phyloP scores from a whole-genome alignment of 2,113 vertebrate species.

The Silurus glanis region DNA sequence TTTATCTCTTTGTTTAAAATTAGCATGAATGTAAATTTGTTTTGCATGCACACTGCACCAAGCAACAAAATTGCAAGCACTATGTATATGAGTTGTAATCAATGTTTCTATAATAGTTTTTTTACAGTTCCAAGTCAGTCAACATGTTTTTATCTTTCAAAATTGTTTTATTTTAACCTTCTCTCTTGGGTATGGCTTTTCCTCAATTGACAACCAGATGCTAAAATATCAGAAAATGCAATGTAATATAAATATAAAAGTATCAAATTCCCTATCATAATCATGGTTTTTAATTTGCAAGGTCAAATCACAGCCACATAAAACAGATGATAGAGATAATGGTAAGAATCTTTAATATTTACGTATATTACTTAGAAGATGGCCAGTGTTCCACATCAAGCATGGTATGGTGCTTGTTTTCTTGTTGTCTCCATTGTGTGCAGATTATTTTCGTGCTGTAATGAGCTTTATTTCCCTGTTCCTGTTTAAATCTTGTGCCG shows the following conservation, averaged over 20 bases:
- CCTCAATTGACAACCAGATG: background rate
- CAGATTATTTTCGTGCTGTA: background rate
- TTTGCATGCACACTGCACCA: background rate
- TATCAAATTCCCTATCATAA: background rate
- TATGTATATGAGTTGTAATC: background rate
- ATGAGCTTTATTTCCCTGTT: background rate
- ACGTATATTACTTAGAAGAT: too few species aligned
- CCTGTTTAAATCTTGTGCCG: background rate
- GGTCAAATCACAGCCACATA: background rate
- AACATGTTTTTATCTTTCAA: background rate
- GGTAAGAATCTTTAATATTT: too few species aligned
- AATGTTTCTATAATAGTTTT: background rate
- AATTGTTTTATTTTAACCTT: background rate
- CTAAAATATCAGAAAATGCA: too few species aligned
- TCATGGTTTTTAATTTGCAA: background rate
- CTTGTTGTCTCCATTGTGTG: background rate
- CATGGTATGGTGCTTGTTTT: background rate
- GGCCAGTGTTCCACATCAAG: background rate
- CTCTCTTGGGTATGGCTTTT: background rate
- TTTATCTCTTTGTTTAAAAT: background rate
- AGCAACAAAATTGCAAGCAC: background rate
- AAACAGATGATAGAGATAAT: background rate
- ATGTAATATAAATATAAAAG: too few species aligned
- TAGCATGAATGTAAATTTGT: background rate
- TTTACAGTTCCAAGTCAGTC: background rate